A percentile compares a stretch with the other conserved stretches of the same genome.
phyloP scores from a whole-genome alignment of 1,140 invertebrate genomes.

The Antheraea pernyi region DNA sequence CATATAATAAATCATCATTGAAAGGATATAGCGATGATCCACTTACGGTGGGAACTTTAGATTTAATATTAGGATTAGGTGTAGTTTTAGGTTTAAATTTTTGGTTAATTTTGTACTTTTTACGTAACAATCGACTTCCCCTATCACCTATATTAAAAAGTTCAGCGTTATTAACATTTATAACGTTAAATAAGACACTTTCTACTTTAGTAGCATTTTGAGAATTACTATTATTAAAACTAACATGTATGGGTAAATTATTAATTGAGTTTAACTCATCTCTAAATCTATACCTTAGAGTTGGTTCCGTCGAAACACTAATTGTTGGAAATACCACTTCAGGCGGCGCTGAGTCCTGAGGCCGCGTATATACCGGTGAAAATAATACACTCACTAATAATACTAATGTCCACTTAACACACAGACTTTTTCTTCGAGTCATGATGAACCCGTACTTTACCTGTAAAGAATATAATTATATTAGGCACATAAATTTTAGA shows the following conservation, averaged over 20 bases:
- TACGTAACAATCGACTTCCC: constrained; percentile 22
- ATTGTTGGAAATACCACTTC: constrained; percentile 16
- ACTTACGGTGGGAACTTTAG: not conserved
- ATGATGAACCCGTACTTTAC: constrained; percentile 50
- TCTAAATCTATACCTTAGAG: constrained; percentile 68
- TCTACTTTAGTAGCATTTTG: constrained; percentile 11
- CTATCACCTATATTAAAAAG: constrained; percentile 10
- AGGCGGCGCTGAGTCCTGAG: constrained; percentile 42
- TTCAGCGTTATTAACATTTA: not conserved
- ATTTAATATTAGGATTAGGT: not conserved
- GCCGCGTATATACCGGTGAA: constrained; percentile 54
- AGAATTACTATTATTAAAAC: constrained; percentile 10
- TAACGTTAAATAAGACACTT: not conserved
- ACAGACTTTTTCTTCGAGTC: constrained; percentile 66
- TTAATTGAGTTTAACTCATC: constrained; percentile 35
- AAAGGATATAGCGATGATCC: not conserved
- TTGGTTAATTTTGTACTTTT: constrained; percentile 15
- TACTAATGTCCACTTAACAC: constrained; percentile 68
- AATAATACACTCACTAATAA: constrained; percentile 61
- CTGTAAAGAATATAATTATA: constrained; percentile 56
- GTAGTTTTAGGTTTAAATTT: constrained; percentile 13
- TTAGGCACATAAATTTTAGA: constrained; percentile 3
- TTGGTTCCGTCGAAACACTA: constrained; percentile 41
- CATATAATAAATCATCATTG: constrained; percentile 11
- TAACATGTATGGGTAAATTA: constrained; percentile 39